phyloP scores from a whole-genome alignment of 1,140 invertebrate species.

The Scylla paramamosain region DNA sequence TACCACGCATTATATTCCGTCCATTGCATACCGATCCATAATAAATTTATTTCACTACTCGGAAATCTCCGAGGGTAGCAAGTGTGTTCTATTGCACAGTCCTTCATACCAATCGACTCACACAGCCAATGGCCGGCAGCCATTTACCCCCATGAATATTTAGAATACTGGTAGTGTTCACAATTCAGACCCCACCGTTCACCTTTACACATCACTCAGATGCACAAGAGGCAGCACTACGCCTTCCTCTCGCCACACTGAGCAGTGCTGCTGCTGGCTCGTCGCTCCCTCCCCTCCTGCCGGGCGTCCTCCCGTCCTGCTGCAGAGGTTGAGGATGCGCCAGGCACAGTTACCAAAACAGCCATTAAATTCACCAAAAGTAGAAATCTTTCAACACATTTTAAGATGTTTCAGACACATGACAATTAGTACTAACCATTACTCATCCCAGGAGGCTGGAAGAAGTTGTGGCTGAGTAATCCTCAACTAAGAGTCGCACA shows the following conservation, averaged over 20 bases:
- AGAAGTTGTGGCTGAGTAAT: neutral
- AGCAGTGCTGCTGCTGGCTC: neutral
- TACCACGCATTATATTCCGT: slow-evolving; percentile 1
- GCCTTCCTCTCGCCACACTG: neutral
- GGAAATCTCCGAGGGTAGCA: neutral
- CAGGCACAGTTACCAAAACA: neutral
- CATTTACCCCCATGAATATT: neutral
- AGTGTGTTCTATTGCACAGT: neutral
- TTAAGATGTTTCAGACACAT: neutral
- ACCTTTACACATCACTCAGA: too few relatives aligned
- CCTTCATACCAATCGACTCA: neutral
- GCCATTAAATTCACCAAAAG: neutral
- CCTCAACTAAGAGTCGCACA: neutral
- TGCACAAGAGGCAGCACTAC: neutral
- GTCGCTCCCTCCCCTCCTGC: too few relatives aligned
- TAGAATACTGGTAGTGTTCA: neutral
- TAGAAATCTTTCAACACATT: neutral
- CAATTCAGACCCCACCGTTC: neutral
- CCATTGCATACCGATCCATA: neutral
- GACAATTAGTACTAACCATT: neutral
- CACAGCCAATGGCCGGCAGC: neutral
- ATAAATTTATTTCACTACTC: neutral
- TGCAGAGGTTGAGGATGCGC: neutral
- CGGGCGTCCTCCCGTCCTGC: neutral
- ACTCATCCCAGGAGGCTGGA: neutral